These are phyloP conservation scores for Melanargia galathea DNA, from an alignment of 2,888 invertebrate genomes.

Conservation along the genomic window DNA sequence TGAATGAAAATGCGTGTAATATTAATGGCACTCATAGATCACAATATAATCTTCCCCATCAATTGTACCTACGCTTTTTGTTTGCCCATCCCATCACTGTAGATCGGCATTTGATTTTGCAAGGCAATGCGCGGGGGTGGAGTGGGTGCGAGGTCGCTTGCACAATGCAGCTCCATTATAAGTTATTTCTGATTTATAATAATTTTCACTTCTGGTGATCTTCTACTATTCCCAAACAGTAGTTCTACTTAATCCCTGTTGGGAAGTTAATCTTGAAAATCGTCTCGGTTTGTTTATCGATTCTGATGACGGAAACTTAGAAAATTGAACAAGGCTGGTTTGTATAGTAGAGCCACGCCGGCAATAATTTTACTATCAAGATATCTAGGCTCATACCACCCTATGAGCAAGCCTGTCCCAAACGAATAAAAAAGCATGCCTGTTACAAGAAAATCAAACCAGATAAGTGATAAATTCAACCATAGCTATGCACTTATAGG, in stretches of 20 bases:
- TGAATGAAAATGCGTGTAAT: background rate
- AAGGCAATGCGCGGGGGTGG: slow-evolving; percentile 50
- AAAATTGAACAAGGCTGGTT: too few species aligned
- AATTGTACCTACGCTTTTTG: slow-evolving; percentile 27
- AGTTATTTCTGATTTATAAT: background rate
- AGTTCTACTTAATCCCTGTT: background rate
- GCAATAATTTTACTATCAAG: too few species aligned
- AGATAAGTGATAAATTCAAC: too few species aligned
- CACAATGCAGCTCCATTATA: slow-evolving; percentile 52
- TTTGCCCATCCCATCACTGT: slow-evolving; percentile 31
- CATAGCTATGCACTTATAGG: too few species aligned
- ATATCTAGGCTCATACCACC: too few species aligned
- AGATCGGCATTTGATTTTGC: slow-evolving; percentile 34
- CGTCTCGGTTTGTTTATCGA: background rate
- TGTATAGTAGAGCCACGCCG: too few species aligned
- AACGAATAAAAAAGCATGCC: too few species aligned
- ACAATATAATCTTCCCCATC: slow-evolving; percentile 10
- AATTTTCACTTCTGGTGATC: background rate
- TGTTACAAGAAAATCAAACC: too few species aligned
- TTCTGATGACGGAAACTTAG: too few species aligned
- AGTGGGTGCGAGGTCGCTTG: slow-evolving; percentile 68
- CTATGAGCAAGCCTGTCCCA: too few species aligned
- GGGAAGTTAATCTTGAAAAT: background rate
- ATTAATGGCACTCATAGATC: slow-evolving; percentile 10
- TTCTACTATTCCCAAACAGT: background rate